Base-by-base conservation (phyloP, 2,113 vertebrate species). In the Megaleporinus macrocephalus region DNA sequence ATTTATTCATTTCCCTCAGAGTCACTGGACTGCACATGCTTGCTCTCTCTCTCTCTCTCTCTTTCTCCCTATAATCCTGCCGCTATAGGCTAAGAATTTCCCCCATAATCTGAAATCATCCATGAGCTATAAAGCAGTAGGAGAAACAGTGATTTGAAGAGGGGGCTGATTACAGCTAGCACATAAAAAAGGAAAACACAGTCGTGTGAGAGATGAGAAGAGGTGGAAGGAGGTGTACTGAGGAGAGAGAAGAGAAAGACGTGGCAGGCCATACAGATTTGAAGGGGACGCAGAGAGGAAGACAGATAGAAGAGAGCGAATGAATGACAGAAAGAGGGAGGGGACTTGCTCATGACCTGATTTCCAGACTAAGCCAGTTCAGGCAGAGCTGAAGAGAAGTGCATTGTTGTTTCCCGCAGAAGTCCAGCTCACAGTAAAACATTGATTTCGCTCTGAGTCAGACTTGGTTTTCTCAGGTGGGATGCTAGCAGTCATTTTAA, bases 291-390 rank as follows among this genome's bases (percentile, higher is more conserved):
- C 33, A 57, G 71, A 29, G 84, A 82, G 73, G 71, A 78, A 74
- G 65, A 51, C 59, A 72, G 81, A 68, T 29, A 53, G 47, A 81
- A 57, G 71, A 30, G 73, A 63, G 79, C 74, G 61, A 36, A 80
- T 83, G 53, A 82, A 12, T 47, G 55, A 66, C 30, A 51, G 71
- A 63, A 33, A 36, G 77, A 77, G 65, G 70, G 16, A 13, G 47
- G 4, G 49, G 79, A 36, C 71, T 73, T 66, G 86, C 83, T 82
- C 55, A 77, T 92, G 91, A 91, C 91, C 91, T 87, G 89, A 91
- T 91, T 94, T 93, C 83, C 79, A 66, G 75, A 78, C 78, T 84
- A 89, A 90, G 89, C 89, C 88, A 44, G 78, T 36, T 82, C 71
- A 85, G 85, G 89, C 85, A 71, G 87, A 89, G 86, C 73, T 13